Percentiles rank a stretch among this genome's conserved stretches.
Evolutionary conservation across 1,140 invertebrate genomes (phyloP).

Genomic region (Berghia stephanieae): DNA sequence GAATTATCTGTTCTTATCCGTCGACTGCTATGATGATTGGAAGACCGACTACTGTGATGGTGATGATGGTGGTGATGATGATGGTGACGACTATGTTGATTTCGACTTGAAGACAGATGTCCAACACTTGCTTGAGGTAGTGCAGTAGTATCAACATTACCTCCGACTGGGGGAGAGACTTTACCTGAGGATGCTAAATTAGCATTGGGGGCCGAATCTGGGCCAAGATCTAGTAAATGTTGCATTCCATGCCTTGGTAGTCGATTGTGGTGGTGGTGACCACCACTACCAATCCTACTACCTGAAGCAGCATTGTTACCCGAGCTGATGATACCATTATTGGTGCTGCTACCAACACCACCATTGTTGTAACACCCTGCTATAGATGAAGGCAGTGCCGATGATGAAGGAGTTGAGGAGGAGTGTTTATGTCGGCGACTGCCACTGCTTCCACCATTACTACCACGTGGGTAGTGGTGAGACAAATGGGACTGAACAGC

Average conservation of each 20-base stretch:
- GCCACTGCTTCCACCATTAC: too few species aligned
- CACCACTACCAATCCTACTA: not conserved
- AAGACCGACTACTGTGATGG: slow-evolving; percentile 23
- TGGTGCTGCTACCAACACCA: too few species aligned
- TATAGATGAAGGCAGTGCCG: too few species aligned
- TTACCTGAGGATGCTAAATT: too few species aligned
- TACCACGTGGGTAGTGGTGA: slow-evolving; percentile 8
- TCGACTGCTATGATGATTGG: slow-evolving; percentile 8
- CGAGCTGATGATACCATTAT: too few species aligned
- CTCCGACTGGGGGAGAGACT: too few species aligned
- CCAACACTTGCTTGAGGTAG: not conserved
- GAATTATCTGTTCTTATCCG: not conserved
- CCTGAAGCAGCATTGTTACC: too few species aligned
- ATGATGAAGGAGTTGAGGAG: too few species aligned
- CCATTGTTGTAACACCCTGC: too few species aligned
- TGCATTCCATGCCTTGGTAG: slow-evolving; percentile 20
- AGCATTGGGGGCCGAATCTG: slow-evolving; percentile 15
- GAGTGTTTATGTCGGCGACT: slow-evolving; percentile 6
- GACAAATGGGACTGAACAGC: slow-evolving; percentile 47
- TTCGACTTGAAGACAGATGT: not conserved
- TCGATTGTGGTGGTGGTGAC: slow-evolving; percentile 6
- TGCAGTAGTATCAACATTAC: too few species aligned
- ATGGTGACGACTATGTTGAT: slow-evolving; percentile 30
- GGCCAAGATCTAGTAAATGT: slow-evolving; percentile 35
- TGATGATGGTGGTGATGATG: slow-evolving; percentile 34